A percentile compares a stretch with the other conserved stretches of the same genome.
Conservation (phyloP, 2,797 vertebrate genomes). For the Thamnophis elegans region DNA sequence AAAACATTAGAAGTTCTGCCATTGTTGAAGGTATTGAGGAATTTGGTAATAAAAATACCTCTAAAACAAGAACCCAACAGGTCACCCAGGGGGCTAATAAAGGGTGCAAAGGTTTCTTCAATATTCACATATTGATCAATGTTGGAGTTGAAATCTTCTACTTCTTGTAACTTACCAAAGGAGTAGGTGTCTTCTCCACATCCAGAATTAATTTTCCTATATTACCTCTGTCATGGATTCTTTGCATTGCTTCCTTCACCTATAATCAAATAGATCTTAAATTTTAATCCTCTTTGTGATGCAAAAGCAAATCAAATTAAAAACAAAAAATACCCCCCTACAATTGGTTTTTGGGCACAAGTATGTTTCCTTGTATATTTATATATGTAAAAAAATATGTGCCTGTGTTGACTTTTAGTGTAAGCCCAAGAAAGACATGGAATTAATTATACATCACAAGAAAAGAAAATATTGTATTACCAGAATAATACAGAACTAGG, state of each 20-base stretch:
- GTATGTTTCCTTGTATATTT: neutral
- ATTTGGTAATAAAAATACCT: neutral
- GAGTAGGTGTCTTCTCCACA: slow-evolving; percentile 94
- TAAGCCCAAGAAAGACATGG: neutral
- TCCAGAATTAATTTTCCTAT: slow-evolving; percentile 98
- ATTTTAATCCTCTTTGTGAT: neutral
- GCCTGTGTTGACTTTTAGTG: neutral
- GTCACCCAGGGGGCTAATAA: neutral
- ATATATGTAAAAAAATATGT: neutral
- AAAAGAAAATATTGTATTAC: neutral
- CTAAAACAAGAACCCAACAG: neutral
- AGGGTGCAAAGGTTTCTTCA: no score
- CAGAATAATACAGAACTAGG: neutral
- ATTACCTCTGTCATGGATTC: slow-evolving; percentile 98
- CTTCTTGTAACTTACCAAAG: slow-evolving; percentile 80
- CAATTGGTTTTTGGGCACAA: neutral
- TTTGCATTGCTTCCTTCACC: slow-evolving; percentile 99
- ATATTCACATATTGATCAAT: neutral
- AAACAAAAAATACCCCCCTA: no score
- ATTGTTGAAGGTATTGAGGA: neutral
- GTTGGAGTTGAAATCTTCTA: neutral
- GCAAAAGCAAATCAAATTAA: neutral
- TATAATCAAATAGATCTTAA: slow-evolving; percentile 57
- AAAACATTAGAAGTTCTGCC: neutral
- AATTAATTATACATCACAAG: neutral